phyloP scores from a whole-genome alignment of 2,888 invertebrate genomes.

The Diarsia dahlii region DNA sequence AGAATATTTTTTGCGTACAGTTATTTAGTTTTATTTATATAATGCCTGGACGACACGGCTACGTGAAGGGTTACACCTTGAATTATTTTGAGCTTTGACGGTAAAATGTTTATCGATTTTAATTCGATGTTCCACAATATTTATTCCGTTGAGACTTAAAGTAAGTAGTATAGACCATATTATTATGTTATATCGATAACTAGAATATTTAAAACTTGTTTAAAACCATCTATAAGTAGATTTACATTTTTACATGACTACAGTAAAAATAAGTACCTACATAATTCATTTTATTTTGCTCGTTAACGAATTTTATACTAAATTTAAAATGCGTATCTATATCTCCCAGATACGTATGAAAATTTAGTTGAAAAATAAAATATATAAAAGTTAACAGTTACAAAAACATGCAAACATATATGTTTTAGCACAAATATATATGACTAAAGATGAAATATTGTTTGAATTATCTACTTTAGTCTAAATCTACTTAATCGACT shows the following conservation, averaged over 20 bases:
- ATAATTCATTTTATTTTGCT: slow-evolving; percentile 60
- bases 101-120: slow-evolving; percentile 4
- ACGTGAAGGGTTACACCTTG: background rate
- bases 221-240: slow-evolving; percentile 72
- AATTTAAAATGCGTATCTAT: slow-evolving; percentile 79
- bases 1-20: too few relatives aligned
- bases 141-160: slow-evolving; percentile 57
- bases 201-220: slow-evolving; percentile 63
- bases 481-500: slow-evolving; percentile 66
- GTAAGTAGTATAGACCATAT: slow-evolving; percentile 63
- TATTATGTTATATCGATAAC: slow-evolving; percentile 56
- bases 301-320: slow-evolving; percentile 66
- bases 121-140: slow-evolving; percentile 39
- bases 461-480: slow-evolving; percentile 55
- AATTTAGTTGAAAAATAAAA: slow-evolving; percentile 74
- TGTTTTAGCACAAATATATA: slow-evolving; percentile 45
- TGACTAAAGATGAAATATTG: slow-evolving; percentile 45
- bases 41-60: background rate
- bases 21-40: too few relatives aligned
- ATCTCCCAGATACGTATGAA: slow-evolving; percentile 75
- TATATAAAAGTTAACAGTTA: slow-evolving; percentile 60
- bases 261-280: slow-evolving; percentile 77
- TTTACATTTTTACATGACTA: slow-evolving; percentile 83
- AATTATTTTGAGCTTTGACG: slow-evolving; percentile 14
- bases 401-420: slow-evolving; percentile 38